Base-by-base conservation (phyloP, 30 jellyfish, hydroid and myxozoan species). In the Hydra vulgaris region DNA sequence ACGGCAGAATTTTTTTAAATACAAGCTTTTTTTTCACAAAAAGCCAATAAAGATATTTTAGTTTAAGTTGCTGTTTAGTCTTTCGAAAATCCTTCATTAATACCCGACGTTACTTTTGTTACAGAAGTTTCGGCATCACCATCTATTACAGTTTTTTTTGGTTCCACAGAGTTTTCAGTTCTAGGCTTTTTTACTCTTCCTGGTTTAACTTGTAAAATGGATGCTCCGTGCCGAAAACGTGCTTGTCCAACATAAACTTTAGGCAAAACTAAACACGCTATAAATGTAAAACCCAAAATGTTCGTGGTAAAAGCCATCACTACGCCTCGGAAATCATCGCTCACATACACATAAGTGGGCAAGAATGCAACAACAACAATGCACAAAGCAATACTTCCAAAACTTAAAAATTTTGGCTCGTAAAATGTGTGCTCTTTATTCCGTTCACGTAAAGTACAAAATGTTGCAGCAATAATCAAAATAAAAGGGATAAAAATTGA, bases 231-330 rank as follows among this genome's bases (percentile, higher is more conserved):
- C 12, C 77, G 55, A 40, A 40, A 40, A n/a, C 66, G 26, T 40
- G 66, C 66, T 12, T 4, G 67, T 0, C 86, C 84, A 15, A 76
- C 84, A 75, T 84, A 81, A 1, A 89, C n/a, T 56, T 89, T 89
- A 3, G 96, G 96, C 68, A 84, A 84, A 61, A 89, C 67, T 86
- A 89, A 70, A 69, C 96, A 84, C 12, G 95, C 95, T 21, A 89
- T 80, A 78, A 71, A 89, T 0, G 96, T 89, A 61, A 67, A 89
- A 5, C 95, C 95, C 73, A 90, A 84, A 17, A 89, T 78, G 54
- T 81, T 90, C 19, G 85, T 86, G 8, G 96, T 89, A 74, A 89
- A 89, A 17, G 96, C 96, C 95, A 89, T 84, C 53, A 89, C 96
- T 18, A 89, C 73, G 15, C 92, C 95, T 56, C 76, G 77, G 83